Base-by-base conservation (phyloP, 2,888 invertebrate genomes). In the Ectemnius cavifrons region DNA sequence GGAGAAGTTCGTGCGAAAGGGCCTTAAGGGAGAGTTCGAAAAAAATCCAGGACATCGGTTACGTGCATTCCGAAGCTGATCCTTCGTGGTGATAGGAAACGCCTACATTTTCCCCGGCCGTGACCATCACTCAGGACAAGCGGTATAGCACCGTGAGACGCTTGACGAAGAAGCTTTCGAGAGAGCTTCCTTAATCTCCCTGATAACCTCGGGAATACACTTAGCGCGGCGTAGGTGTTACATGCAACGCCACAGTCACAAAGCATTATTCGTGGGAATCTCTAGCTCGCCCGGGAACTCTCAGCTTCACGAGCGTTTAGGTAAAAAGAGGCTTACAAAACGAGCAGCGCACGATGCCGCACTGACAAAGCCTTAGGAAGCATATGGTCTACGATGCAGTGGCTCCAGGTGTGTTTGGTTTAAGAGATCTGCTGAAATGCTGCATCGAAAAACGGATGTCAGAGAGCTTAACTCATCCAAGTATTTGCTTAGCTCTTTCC, bases 51-150 rank as follows among this genome's bases (percentile, higher is more conserved):
- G 52, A 71, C 65, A 61, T 62, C 67, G 71, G 69, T 74, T 56
- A 67, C 63, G 74, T 70, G 73, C 67, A 65, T 64, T 71, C 64
- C 69, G 67, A 64, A 59, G 62, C 61, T 49, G 80, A 82, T 82
- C 66, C 13, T 20, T 63, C 57, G 56, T 4, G n/a, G 45, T 60
- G 83, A 82, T 82, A 78, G 45, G 52, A 23, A 16, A n/a, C 72
- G 67, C 68, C 74, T 57, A 71, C 71, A 56, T 63, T 49, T 64
- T 47, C 63, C 14, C 64, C 72, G 66, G 58, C 61, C 57, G 14
- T 57, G 61, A 69, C 64, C 74, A 73, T 73, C 71, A 57, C 46
- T 71, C 63, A 57, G 60, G 46, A 58, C 20, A 46, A 61, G 58
- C 71, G 45, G 66, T 49, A 69, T 60, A 49, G 58, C 60, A 69